Evolutionary conservation across 2,797 vertebrate species (phyloP).

Genomic region (Brotula barbata): DNA sequence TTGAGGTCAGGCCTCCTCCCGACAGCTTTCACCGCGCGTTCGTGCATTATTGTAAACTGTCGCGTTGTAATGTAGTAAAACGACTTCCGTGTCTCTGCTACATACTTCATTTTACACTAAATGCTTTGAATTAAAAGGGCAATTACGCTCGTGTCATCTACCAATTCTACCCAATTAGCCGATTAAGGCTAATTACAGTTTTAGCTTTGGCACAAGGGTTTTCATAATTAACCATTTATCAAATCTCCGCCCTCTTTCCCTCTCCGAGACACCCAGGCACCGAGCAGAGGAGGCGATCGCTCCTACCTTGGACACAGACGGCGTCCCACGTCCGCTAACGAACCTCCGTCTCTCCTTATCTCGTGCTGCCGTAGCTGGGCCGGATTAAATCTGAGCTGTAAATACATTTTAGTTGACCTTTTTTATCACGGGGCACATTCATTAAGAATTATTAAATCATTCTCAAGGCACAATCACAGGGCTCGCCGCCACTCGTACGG

Average conservation of each 20-base stretch:
- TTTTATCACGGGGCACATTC: no score
- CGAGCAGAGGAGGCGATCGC: constrained; percentile 12
- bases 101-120: constrained; percentile 40
- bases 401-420: constrained; percentile 41
- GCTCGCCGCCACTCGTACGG: not conserved
- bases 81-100: constrained; percentile 8
- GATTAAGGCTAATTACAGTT: constrained; percentile 77
- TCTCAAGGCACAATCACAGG: constrained; percentile 7
- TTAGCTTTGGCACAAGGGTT: constrained; percentile 72
- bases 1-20: not conserved
- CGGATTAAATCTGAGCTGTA: constrained; percentile 18
- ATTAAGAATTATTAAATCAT: constrained; percentile 36
- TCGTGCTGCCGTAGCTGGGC: constrained; percentile 1
- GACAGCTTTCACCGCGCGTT: no score
- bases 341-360: constrained; percentile 22
- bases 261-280: constrained; percentile 56
- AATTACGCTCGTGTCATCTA: constrained; percentile 68
- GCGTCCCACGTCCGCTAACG: constrained; percentile 25
- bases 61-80: constrained; percentile 6
- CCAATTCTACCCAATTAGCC: constrained; percentile 74
- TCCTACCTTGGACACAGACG: constrained; percentile 12
- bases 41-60: no score
- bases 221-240: constrained; percentile 78
- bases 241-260: constrained; percentile 61
- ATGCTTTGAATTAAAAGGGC: constrained; percentile 41